Percentiles rank a stretch among this genome's conserved stretches.
Conservation (phyloP, 2,113 vertebrate genomes). For the Sitta europaea region DNA sequence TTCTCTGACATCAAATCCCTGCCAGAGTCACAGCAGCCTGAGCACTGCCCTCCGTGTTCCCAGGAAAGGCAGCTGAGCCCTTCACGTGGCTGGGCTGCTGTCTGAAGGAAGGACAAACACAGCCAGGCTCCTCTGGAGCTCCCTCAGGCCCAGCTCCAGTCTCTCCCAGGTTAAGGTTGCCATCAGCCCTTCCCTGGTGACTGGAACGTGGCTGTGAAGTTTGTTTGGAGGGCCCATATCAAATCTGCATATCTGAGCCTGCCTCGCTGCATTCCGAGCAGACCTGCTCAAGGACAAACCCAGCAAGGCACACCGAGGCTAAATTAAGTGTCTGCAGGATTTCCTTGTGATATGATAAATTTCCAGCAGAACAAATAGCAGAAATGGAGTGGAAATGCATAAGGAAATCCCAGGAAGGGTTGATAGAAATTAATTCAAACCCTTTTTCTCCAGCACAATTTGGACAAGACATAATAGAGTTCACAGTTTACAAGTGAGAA, state of each 20-base stretch:
- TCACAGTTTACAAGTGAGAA: not conserved
- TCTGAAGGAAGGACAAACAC: not conserved
- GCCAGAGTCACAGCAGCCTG: not conserved
- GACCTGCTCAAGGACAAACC: not conserved
- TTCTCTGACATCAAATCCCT: not conserved
- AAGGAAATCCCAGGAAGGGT: not conserved
- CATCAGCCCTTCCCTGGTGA: not conserved
- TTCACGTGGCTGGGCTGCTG: rapidly evolving
- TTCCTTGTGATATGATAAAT: not conserved
- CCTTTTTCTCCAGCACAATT: not conserved
- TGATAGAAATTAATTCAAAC: not conserved
- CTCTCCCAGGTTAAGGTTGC: not conserved
- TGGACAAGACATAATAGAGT: not conserved
- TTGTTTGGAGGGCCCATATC: not conserved
- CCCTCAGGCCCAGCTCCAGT: not conserved
- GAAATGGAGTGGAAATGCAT: not conserved
- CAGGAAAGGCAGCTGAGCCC: rapidly evolving
- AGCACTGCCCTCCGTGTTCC: rapidly evolving
- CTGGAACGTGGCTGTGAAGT: not conserved
- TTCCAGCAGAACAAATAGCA: slow-evolving; percentile 14
- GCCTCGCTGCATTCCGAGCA: not conserved
- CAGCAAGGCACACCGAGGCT: not conserved
- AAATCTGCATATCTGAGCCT: not conserved
- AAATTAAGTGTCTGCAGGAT: not conserved
- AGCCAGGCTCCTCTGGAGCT: not conserved